Percentiles rank a stretch among this genome's conserved stretches.
These are phyloP conservation scores for Plectropomus leopardus DNA, from an alignment of 2,113 vertebrate genomes.

Conservation along the genomic window DNA sequence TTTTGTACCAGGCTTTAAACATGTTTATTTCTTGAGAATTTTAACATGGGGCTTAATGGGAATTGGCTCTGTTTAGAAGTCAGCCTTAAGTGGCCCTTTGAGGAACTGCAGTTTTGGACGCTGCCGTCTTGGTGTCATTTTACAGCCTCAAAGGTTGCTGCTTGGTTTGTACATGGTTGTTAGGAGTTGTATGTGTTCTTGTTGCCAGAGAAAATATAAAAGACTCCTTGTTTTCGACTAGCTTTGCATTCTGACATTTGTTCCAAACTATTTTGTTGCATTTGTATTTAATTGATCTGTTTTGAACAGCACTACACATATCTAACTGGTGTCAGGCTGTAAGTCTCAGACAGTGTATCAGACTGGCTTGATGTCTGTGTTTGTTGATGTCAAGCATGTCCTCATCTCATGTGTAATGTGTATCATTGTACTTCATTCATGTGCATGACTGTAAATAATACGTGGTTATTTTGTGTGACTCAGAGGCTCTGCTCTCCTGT, in stretches of 20 bases:
- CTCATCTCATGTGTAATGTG: constrained; percentile 41
- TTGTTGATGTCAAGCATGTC: constrained; percentile 19
- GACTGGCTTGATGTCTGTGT: constrained; percentile 42
- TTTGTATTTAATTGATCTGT: constrained; percentile 16
- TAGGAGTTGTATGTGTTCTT: not conserved
- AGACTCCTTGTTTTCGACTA: not conserved
- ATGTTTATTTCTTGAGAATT: too few species aligned
- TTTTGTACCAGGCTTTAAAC: too few species aligned
- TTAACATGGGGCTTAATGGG: too few species aligned
- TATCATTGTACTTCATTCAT: constrained; percentile 32
- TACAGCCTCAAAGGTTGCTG: too few species aligned
- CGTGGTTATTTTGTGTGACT: constrained; percentile 34
- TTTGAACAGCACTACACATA: not conserved
- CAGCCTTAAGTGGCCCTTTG: too few species aligned
- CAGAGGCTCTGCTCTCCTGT: constrained; percentile 47
- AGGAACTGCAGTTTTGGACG: too few species aligned
- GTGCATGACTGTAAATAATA: constrained; percentile 40
- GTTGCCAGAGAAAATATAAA: not conserved
- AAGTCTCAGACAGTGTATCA: constrained; percentile 55
- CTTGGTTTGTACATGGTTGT: not conserved
- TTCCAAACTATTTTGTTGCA: constrained; percentile 7
- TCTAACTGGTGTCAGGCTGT: constrained; percentile 54
- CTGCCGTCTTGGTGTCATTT: too few species aligned
- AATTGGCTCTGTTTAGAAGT: too few species aligned
- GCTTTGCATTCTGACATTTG: not conserved